Percentiles rank a stretch among this genome's conserved stretches.
Evolutionary conservation across 1,140 invertebrate species (phyloP).

Genomic region (Camponotus floridanus): DNA sequence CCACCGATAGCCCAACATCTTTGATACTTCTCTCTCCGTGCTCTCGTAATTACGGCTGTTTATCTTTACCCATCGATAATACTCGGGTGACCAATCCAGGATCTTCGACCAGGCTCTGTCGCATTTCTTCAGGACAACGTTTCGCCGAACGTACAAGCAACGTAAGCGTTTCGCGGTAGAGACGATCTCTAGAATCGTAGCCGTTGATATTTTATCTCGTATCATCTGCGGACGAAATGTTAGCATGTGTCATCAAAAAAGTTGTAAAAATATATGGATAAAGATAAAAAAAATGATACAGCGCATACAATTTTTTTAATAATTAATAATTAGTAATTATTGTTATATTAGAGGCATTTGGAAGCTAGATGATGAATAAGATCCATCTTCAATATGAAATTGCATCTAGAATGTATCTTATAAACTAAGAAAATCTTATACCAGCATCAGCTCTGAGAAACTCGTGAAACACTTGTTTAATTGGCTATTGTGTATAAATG

Average conservation of each 20-base stretch:
- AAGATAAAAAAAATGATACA: background rate
- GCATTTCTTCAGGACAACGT: slow-evolving; percentile 90
- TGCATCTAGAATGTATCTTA: background rate
- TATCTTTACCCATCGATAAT: slow-evolving; percentile 89
- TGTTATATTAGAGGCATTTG: slow-evolving; percentile 8
- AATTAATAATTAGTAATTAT: slow-evolving; percentile 5
- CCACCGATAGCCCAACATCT: slow-evolving; percentile 90
- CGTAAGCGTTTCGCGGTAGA: slow-evolving; percentile 89
- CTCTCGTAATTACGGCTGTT: slow-evolving; percentile 89
- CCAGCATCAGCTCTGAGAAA: background rate
- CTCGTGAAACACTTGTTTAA: slow-evolving; percentile 22
- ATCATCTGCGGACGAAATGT: slow-evolving; percentile 87
- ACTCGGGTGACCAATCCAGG: slow-evolving; percentile 90
- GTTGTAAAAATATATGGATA: background rate
- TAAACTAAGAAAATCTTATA: background rate
- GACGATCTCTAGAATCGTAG: slow-evolving; percentile 92
- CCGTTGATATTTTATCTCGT: slow-evolving; percentile 92
- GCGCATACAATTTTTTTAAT: background rate
- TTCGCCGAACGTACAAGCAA: slow-evolving; percentile 90
- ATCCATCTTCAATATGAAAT: background rate
- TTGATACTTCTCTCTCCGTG: slow-evolving; percentile 90
- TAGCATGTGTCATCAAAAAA: background rate
- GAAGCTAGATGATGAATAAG: slow-evolving; percentile 1
- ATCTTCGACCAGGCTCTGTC: slow-evolving; percentile 89
- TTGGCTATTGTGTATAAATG: background rate